Percentiles rank a stretch among this genome's conserved stretches.
Conservation (phyloP, 2,888 invertebrate genomes). For the Automeris io region DNA sequence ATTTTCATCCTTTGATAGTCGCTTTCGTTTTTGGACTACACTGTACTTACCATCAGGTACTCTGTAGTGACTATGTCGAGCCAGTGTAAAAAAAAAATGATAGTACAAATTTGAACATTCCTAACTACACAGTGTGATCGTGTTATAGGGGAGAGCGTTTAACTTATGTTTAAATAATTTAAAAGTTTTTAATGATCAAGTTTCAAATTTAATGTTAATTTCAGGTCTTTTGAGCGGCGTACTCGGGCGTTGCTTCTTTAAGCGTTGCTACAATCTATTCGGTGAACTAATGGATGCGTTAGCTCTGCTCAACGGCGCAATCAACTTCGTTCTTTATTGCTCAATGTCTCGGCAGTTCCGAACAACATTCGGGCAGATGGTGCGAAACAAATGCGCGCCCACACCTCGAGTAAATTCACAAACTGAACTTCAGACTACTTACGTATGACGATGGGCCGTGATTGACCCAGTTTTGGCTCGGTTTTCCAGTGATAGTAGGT, state of each 20-base stretch:
- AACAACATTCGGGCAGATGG: conserved; percentile 84
- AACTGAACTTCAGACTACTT: conserved; percentile 80
- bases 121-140: too few relatives aligned
- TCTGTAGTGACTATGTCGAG: too few relatives aligned
- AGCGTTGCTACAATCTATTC: conserved; percentile 86
- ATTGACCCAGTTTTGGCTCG: not conserved
- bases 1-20: too few relatives aligned
- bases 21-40: too few relatives aligned
- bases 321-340: conserved; percentile 96
- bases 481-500: not conserved
- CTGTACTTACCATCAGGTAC: too few relatives aligned
- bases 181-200: too few relatives aligned
- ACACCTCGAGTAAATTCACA: conserved; percentile 69
- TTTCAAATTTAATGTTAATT: too few relatives aligned
- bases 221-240: conserved; percentile 80
- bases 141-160: too few relatives aligned
- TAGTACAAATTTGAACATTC: too few relatives aligned
- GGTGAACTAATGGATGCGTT: conserved; percentile 93
- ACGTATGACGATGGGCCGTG: conserved; percentile 55
- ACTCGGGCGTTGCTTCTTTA: conserved; percentile 83
- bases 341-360: conserved; percentile 96
- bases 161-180: too few relatives aligned
- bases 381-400: conserved; percentile 77
- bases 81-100: too few relatives aligned
- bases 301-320: conserved; percentile 93